Percentiles rank a stretch among this genome's conserved stretches.
These are phyloP conservation scores for Aphidoletes aphidimyza DNA, from an alignment of 2,888 invertebrate genomes.

Conservation along the genomic window DNA sequence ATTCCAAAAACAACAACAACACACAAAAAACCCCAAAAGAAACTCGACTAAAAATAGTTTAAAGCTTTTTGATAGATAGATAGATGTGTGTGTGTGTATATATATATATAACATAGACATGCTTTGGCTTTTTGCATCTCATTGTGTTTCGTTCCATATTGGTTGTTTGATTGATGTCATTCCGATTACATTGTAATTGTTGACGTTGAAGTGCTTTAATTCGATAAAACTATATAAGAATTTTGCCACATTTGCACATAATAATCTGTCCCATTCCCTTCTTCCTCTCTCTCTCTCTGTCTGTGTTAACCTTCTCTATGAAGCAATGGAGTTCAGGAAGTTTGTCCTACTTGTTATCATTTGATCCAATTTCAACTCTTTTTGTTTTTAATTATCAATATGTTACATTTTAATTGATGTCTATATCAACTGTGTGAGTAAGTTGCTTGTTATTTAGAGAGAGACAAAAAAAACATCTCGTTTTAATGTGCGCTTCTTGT, in stretches of 20 bases:
- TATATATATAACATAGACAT: neutral
- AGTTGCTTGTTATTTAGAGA: neutral
- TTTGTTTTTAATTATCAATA: neutral
- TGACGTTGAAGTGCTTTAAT: slow-evolving; percentile 4
- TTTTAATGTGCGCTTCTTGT: too few relatives aligned
- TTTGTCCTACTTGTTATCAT: neutral
- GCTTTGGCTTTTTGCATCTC: slow-evolving; percentile 24
- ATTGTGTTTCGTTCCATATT: neutral
- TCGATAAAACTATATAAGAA: too few relatives aligned
- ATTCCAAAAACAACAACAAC: too few relatives aligned
- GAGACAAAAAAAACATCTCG: too few relatives aligned
- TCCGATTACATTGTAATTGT: slow-evolving; percentile 34
- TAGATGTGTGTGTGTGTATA: neutral
- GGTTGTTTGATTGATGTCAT: slow-evolving; percentile 37
- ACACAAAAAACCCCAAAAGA: too few relatives aligned
- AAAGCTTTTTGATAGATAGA: neutral
- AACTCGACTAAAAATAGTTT: slow-evolving; percentile 21
- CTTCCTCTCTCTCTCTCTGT: too few relatives aligned
- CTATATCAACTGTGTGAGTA: neutral
- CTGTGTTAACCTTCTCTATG: too few relatives aligned
- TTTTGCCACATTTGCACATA: neutral
- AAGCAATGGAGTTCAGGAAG: neutral
- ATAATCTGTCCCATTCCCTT: too few relatives aligned
- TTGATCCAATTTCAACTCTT: neutral
- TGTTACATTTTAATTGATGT: neutral